Evolutionary conservation across 2,797 vertebrate species (phyloP).

Genomic region (Aplochiton taeniatus): DNA sequence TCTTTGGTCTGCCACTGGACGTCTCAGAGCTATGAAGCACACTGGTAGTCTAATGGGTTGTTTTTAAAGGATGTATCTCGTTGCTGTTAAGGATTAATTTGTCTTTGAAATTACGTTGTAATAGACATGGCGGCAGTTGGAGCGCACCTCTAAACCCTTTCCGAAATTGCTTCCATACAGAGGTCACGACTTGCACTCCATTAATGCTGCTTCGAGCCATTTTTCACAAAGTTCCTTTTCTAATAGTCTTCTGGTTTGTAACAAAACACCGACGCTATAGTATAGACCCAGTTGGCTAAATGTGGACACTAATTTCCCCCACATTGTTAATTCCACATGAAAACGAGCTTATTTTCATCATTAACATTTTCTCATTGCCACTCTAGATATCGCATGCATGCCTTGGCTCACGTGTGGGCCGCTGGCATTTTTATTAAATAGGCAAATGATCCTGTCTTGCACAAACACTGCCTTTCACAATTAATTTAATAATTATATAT

Average conservation of each 20-base stretch:
- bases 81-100: slow-evolving; percentile 66
- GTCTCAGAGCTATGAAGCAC: too few relatives aligned
- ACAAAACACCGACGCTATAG: neutral
- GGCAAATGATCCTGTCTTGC: too few relatives aligned
- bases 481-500: too few relatives aligned
- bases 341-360: too few relatives aligned
- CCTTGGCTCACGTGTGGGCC: too few relatives aligned
- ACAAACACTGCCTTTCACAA: too few relatives aligned
- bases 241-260: neutral
- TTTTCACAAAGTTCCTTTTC: slow-evolving; percentile 30
- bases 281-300: neutral
- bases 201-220: slow-evolving; percentile 49
- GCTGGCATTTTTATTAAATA: too few relatives aligned
- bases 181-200: slow-evolving; percentile 62
- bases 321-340: too few relatives aligned
- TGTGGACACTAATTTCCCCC: neutral
- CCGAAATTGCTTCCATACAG: slow-evolving; percentile 68
- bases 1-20: too few relatives aligned
- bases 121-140: slow-evolving; percentile 25
- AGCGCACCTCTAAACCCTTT: slow-evolving; percentile 39
- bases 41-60: slow-evolving; percentile 36
- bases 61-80: slow-evolving; percentile 65
- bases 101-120: slow-evolving; percentile 53
- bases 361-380: too few relatives aligned
- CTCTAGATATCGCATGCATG: too few relatives aligned